These are phyloP conservation scores for Lynx canadensis DNA, from an alignment of 2,113 vertebrate genomes.

Conservation along the genomic window DNA sequence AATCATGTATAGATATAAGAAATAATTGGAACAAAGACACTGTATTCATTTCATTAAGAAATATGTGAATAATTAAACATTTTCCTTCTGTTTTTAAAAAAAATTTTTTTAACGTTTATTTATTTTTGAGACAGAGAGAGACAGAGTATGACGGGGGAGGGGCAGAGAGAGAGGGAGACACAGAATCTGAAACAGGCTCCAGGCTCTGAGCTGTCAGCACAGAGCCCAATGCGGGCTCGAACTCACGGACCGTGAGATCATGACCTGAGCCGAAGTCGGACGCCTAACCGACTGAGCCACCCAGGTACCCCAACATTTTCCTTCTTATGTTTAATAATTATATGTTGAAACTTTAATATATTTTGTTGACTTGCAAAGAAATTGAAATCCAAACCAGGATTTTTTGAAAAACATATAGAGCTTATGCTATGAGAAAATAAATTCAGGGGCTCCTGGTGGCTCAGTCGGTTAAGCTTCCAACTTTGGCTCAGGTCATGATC, in stretches of 20 bases:
- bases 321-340: neutral
- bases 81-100: neutral
- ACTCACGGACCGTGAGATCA: no score
- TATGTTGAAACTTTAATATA: neutral
- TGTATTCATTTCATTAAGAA: neutral
- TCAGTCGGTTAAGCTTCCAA: no score
- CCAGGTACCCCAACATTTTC: neutral
- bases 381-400: neutral
- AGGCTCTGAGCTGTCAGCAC: no score
- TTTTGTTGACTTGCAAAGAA: neutral
- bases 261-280: no score
- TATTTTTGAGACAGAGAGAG: no score
- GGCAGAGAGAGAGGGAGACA: no score
- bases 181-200: no score
- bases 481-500: no score
- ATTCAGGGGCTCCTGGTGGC: neutral
- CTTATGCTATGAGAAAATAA: neutral
- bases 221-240: no score
- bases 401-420: neutral
- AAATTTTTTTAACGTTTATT: no score
- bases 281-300: no score
- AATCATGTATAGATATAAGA: neutral
- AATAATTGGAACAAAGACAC: neutral
- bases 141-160: no score
- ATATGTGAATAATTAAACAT: neutral